phyloP scores from a whole-genome alignment of 2,113 vertebrate genomes.

The Myodes glareolus region DNA sequence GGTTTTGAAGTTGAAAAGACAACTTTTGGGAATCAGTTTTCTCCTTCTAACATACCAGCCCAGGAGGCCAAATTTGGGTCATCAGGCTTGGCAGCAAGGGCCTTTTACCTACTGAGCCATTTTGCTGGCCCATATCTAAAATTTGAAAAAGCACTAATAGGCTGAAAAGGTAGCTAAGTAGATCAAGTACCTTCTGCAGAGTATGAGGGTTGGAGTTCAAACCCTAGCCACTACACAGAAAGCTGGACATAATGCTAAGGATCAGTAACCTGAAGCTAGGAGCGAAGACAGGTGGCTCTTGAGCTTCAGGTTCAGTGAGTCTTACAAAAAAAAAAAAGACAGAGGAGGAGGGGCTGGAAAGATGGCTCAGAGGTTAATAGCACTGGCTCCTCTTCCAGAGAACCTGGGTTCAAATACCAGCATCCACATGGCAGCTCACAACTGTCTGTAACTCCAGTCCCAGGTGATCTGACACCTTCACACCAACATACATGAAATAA shows the following conservation, averaged over 20 bases:
- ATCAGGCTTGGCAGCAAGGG: not conserved
- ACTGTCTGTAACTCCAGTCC: no score
- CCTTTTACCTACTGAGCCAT: not conserved
- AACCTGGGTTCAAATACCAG: no score
- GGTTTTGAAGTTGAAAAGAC: not conserved
- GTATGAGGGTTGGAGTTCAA: not conserved
- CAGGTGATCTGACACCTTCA: no score
- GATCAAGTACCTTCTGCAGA: not conserved
- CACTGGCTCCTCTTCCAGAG: no score
- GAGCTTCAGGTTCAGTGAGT: not conserved
- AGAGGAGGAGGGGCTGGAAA: no score
- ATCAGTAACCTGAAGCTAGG: not conserved
- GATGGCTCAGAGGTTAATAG: no score
- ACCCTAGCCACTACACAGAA: not conserved
- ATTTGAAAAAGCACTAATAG: not conserved
- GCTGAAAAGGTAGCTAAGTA: not conserved
- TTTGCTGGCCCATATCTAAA: not conserved
- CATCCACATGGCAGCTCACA: no score
- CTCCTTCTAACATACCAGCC: not conserved
- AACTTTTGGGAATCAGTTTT: not conserved
- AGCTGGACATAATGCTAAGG: not conserved
- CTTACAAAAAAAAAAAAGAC: not conserved
- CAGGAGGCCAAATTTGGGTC: not conserved
- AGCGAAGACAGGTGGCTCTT: not conserved
- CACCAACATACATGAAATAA: no score